Conservation (phyloP, 2,888 invertebrate species). For the Galerucella pusilla region DNA sequence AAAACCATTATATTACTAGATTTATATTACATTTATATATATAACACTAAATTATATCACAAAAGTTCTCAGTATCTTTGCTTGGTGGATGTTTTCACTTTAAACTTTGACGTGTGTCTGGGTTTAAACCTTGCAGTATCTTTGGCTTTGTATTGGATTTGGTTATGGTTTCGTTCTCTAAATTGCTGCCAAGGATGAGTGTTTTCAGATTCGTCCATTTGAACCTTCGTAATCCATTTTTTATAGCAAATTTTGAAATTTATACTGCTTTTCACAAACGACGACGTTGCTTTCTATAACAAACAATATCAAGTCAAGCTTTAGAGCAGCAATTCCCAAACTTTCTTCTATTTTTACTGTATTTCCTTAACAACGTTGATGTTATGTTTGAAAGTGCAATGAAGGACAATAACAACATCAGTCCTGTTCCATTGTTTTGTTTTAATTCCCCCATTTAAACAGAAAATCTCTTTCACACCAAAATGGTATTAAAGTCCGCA, state of each 20-base stretch:
- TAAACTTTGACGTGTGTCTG: slow-evolving; percentile 56
- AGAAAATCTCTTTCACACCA: no score
- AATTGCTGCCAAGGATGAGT: slow-evolving; percentile 76
- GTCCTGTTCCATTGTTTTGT: no score
- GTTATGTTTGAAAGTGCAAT: no score
- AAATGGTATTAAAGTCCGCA: no score
- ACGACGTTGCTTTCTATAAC: not conserved
- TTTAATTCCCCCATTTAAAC: no score
- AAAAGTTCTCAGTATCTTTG: slow-evolving; percentile 18
- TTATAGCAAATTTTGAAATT: slow-evolving; percentile 67
- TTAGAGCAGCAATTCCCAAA: not conserved
- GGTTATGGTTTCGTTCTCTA: slow-evolving; percentile 57
- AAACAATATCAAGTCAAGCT: not conserved
- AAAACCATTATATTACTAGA: not conserved
- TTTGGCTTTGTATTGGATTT: slow-evolving; percentile 56
- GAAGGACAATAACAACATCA: no score
- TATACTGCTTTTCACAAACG: slow-evolving; percentile 59
- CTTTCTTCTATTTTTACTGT: no score
- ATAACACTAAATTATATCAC: not conserved
- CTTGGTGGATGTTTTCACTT: slow-evolving; percentile 58
- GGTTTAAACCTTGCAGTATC: slow-evolving; percentile 59
- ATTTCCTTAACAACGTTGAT: no score
- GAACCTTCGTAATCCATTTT: slow-evolving; percentile 65
- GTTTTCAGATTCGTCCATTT: slow-evolving; percentile 66
- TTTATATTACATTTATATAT: not conserved